phyloP scores from a whole-genome alignment of 2,797 vertebrate genomes.

The Tarsius wallacei region DNA sequence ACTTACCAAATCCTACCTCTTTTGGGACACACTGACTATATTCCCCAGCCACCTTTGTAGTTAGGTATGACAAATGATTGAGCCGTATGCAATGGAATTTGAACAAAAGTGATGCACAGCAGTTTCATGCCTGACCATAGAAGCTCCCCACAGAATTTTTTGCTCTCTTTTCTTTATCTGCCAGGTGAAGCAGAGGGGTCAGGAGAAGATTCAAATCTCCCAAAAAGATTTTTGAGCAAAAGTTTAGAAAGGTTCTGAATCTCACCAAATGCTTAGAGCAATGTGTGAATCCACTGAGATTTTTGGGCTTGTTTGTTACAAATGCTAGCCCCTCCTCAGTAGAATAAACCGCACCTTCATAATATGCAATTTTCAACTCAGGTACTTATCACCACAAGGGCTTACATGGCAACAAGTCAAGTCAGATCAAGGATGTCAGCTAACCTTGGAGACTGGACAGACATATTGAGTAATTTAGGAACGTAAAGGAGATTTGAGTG shows the following conservation, averaged over 20 bases:
- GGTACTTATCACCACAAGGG: neutral
- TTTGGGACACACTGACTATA: neutral
- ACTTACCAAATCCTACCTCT: neutral
- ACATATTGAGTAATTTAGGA: neutral
- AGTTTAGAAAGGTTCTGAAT: neutral
- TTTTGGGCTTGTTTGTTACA: neutral
- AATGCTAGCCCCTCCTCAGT: neutral
- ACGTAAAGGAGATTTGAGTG: neutral
- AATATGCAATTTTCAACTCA: conserved; percentile 10
- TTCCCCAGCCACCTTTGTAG: neutral
- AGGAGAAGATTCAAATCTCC: neutral
- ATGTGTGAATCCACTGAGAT: neutral
- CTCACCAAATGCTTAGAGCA: neutral
- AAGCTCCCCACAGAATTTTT: neutral
- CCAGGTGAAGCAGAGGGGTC: neutral
- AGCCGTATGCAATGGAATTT: neutral
- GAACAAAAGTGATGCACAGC: neutral
- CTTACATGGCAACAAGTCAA: neutral
- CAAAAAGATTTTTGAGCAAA: neutral
- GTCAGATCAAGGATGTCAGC: neutral
- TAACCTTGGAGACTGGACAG: neutral
- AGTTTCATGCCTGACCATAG: neutral
- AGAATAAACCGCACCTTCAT: neutral
- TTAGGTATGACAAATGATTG: neutral
- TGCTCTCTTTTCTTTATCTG: neutral